Percentiles rank a stretch among this genome's conserved stretches.
These are phyloP conservation scores for Drosophila basisetae DNA, from an alignment of 2,888 invertebrate species.

Conservation along the genomic window DNA sequence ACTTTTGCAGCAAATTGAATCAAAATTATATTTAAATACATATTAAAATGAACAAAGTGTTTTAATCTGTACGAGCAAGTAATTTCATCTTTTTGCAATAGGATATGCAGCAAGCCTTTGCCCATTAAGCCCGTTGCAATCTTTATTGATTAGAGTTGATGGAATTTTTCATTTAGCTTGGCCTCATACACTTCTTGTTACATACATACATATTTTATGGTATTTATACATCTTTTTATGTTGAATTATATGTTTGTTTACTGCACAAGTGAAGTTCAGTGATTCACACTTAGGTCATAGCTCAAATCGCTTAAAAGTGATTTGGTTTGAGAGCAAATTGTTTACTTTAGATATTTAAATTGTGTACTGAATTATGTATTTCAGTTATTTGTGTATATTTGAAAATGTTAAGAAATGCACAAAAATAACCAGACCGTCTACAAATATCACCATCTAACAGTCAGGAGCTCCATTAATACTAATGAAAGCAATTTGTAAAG, in stretches of 20 bases:
- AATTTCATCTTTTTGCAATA: neutral
- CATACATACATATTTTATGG: neutral
- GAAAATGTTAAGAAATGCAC: constrained; percentile 42
- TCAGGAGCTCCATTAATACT: constrained; percentile 66
- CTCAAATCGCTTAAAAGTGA: neutral
- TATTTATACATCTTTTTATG: neutral
- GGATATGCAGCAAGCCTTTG: constrained; percentile 1
- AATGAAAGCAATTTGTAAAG: constrained; percentile 74
- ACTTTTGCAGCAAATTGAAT: constrained; percentile 65
- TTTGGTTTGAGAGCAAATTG: neutral
- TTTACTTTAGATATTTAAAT: constrained; percentile 6
- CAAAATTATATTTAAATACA: constrained; percentile 60
- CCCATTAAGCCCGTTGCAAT: neutral
- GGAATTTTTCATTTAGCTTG: constrained; percentile 1
- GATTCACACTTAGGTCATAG: neutral
- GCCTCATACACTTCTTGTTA: neutral
- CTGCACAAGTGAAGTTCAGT: neutral
- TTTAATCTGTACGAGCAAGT: constrained; percentile 23
- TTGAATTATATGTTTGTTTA: neutral
- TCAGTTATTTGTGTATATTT: constrained; percentile 20
- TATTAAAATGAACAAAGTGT: constrained; percentile 48
- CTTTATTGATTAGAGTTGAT: constrained; percentile 5
- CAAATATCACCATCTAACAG: constrained; percentile 38
- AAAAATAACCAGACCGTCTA: constrained; percentile 30
- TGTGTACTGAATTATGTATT: constrained; percentile 7